Evolutionary conservation across 2,888 invertebrate species (phyloP), one percentile per base, ranked within the genome.

Genomic region (Synanthedon andrenaeformis): DNA sequence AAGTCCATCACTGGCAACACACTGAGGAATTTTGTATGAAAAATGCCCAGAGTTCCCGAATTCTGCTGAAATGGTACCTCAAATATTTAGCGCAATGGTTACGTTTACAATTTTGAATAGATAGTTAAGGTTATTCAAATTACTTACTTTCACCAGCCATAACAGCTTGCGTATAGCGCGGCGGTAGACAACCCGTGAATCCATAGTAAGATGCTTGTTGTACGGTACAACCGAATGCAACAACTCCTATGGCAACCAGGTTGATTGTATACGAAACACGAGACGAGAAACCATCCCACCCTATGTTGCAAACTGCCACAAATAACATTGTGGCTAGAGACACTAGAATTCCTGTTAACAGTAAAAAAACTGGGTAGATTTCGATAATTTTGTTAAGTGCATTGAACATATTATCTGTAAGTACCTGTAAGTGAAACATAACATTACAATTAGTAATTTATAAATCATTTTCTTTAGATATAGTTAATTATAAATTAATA

Each of bases 131-230:
- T 8, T 10, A 35, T 35, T 35, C 10, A 35, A 35, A 35, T 35
- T 8, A 85, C 90, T 90, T 87, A 93, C 96, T 97, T 90, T 97
- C 97, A 56, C 97, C 97, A 4, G 94, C 94, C 97, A 97, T 97
- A 1, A 97, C 96, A 41, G 97, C 96, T 77, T 97, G 96, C 0
- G 96, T 97, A 69, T 96, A 97, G 59, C 93, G 88, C 59, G 94
- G 92, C 19, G 97, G 97, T 58, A 97, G 84, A 92, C 96, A 96
- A 57, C 96, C 96, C 1, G 96, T 95, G 74, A 96, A 96, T 3
- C 97, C 97, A 74, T 97, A 97, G 80, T 96, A 97, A 70, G 96
- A 96, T 1, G 96, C 96, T 75, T 97, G 97, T 78, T 97, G 97
- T 55, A 97, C 93, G 89, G 96, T 96, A 69, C 96, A 96, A 4